Base-by-base conservation (phyloP, 2,797 vertebrate genomes). In the Cheirogaleus major region DNA sequence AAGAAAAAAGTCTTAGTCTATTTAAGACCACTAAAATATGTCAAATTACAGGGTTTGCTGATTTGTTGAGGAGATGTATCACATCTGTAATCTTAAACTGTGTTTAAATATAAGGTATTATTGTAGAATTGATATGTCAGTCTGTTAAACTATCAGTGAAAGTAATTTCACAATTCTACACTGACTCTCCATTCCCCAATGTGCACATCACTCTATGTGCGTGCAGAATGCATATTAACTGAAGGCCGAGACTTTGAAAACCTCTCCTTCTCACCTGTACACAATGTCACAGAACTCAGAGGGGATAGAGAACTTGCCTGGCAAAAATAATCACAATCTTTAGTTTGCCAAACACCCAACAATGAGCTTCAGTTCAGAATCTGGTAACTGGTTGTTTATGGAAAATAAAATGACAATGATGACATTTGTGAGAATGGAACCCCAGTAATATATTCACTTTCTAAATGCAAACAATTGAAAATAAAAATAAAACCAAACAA, bases 381-480 rank as follows among this genome's bases (percentile, higher is more conserved):
- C 48, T 88, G 61, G 41, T 86, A 81, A 81, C 41, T 83, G 14
- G 9, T 41, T 87, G 13, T 72, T 96, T 73, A 81, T 67, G 18
- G 48, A 79, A 89, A 93, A 91, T 55, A 89, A 86, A 92, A 83
- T 92, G 50, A 79, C 61, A 79, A 35, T 57, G 55, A 85, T 85
- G 41, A 92, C 27, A 91, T 73, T 32, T 88, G 52, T 79, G 75
- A 82, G 57, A 92, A 75, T 82, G 23, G 5, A 63, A 75, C 11
- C 10, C 48, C 61, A 96, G 88, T 84, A 32, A 85, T 80, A 32
- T 25, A 59, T 17, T 96, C 50, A 23, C 63, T 82, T 96, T 67
- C 17, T 10, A 59, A 83, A 72, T n/a, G 50, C 18, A 88, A 75
- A 59, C 91, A n/a, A 89, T 92, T 84, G 61, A 75, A 45, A 95